Evolutionary conservation across 2,888 invertebrate species (phyloP).

Genomic region (Trileptium ribeirensis): DNA sequence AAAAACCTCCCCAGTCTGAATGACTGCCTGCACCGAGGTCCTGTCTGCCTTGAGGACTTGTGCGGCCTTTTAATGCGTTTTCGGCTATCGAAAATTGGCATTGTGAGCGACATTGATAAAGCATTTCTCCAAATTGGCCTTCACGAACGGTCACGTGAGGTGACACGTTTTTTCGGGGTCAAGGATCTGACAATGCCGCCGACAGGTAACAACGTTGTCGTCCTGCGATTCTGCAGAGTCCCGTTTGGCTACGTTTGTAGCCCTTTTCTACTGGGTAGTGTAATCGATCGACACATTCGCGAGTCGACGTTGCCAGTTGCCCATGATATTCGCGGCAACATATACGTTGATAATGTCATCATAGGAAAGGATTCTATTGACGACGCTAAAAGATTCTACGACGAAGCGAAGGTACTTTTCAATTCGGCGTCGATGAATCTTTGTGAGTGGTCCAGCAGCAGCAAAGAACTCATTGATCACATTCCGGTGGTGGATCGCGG

Average conservation of each 20-base stretch:
- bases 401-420: conserved; percentile 28
- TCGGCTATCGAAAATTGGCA: too few species aligned
- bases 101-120: too few species aligned
- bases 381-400: conserved; percentile 19
- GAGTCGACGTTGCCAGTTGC: background rate
- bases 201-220: background rate
- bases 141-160: too few species aligned
- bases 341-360: conserved; percentile 35
- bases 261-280: background rate
- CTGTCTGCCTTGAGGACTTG: too few species aligned
- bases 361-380: too few species aligned
- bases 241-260: conserved; percentile 9
- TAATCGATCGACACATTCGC: background rate
- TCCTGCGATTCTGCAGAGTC: background rate
- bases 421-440: conserved; percentile 10
- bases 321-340: conserved; percentile 18
- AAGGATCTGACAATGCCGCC: background rate
- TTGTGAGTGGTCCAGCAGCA: conserved; percentile 13
- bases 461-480: background rate
- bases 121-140: too few species aligned
- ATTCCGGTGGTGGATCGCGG: background rate
- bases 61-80: too few species aligned
- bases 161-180: conserved; percentile 30
- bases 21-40: too few species aligned
- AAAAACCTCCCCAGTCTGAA: too few species aligned